These are phyloP conservation scores for Apamea monoglypha DNA, from an alignment of 2,888 invertebrate genomes.

Conservation along the genomic window DNA sequence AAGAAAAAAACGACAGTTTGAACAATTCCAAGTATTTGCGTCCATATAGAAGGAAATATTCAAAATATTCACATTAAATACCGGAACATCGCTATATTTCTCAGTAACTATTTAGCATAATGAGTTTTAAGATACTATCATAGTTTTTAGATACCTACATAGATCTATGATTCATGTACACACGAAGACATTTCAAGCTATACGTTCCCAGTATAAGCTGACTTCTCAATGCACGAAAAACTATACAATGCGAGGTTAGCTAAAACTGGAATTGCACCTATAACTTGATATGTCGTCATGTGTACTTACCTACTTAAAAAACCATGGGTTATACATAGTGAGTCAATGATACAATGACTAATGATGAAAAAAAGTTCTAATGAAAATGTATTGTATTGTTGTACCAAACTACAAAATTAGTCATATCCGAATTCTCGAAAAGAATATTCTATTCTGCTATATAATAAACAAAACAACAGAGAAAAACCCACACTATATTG, in stretches of 20 bases:
- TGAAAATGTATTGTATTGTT: background rate
- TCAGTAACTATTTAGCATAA: constrained; percentile 50
- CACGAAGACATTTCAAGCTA: no score
- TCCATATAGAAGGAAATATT: background rate
- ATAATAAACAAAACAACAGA: background rate
- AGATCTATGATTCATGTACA: constrained; percentile 51
- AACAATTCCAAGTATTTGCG: constrained; percentile 12
- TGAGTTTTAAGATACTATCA: constrained; percentile 40
- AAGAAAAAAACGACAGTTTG: constrained; percentile 11
- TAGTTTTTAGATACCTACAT: constrained; percentile 31
- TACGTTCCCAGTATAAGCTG: no score
- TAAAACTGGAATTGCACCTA: no score
- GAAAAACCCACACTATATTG: background rate
- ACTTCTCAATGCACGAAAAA: no score
- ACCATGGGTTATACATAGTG: constrained; percentile 11
- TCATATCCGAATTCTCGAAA: background rate
- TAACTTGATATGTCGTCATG: background rate
- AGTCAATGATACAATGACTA: constrained; percentile 39
- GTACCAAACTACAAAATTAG: background rate
- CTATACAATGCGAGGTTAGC: no score
- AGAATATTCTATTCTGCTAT: background rate
- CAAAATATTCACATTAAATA: constrained; percentile 42
- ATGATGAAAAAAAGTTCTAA: constrained; percentile 9
- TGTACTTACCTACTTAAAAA: background rate
- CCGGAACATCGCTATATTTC: constrained; percentile 38